Evolutionary conservation across 2,113 vertebrate genomes (phyloP), one percentile per base, ranked within the genome.

Genomic region (Natator depressus): DNA sequence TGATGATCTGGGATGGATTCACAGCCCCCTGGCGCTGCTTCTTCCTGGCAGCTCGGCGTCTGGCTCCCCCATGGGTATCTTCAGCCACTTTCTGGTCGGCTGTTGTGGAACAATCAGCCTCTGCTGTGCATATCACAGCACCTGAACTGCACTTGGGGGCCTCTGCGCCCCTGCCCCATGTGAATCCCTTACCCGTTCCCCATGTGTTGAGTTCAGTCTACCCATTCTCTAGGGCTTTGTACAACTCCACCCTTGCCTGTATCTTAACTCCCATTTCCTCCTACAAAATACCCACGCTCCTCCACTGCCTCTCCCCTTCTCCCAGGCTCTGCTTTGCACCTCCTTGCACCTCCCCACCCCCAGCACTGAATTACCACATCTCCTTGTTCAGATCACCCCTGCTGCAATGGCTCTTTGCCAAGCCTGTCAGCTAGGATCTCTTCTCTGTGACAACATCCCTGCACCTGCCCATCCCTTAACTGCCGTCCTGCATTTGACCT

Each of bases 131-230:
- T 49, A 5, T 0, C 59, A 1, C 10, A 0, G 69, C 69, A 29
- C 0, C 38, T 84, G 1, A 10, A 8, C 5, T 0, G 1, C 83
- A 22, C 38, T 22, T 0, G 11, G 1, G 31, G 8, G 42, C 72
- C 38, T 47, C 75, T 27, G 11, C 5, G 2, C n/a, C 10, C 9
- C 65, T 22, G n/a, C 65, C n/a, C 62, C n/a, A 4, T 69, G 19
- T 1, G 5, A 42, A 7, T 1, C 80, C 10, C 69, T 16, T 0
- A 72, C 47, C 25, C 31, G 0, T 27, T 65, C 31, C 4, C 80
- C 25, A 25, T 4, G 42, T 6, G 29, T 49, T 75, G 55, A 47
- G 20, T 4, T 53, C 14, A n/a, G 62, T 11, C n/a, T 55, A 55
- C 2, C 38, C 38, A 42, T 65, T 20, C 89, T 54, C 1, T 29